Evolutionary conservation across 2,113 vertebrate genomes (phyloP), one percentile per base, ranked within the genome.

Genomic region (Pristiophorus japonicus): DNA sequence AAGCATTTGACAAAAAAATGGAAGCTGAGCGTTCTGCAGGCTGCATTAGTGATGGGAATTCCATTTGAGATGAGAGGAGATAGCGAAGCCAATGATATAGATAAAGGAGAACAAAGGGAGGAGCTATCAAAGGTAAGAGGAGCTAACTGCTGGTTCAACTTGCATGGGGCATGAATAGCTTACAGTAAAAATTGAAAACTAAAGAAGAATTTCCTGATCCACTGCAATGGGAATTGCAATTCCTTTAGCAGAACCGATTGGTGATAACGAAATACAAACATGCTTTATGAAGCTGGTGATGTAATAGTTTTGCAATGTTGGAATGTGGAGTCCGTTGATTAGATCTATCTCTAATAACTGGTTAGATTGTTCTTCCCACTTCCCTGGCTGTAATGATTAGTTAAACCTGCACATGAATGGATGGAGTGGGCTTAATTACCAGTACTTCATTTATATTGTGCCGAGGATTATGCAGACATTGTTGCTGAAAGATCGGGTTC

Each of bases 281-380:
- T 84, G 78, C 45, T 84, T 84, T 38, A 45, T 45, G 78, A 81
- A 42, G 34, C 75, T 38, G 34, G 27, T 16, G 12, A 84, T 84
- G 78, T 42, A 45, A 65, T 65, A 18, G 11, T 65, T 65, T 65
- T 18, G 63, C 10, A 45, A 22, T 45, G 16, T 84, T 84, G 38
- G 78, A 20, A 84, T 78, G 34, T 38, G 12, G 34, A 78, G n/a
- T 38, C 30, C n/a, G 42, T 84, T 45, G 78, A 84, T 84, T 84
- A 84, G 78, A 84, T 84, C 78, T 84, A 42, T 84, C 78, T 84
- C 78, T 84, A 42, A 84, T 84, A 84, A 45, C 78, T 84, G 42
- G 78, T 45, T 84, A 84, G 78, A 45, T 34, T 73, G 70, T 34
- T 81, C n/a, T 81, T 18, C n/a, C 75, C 75, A 81, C 34, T 38